Base-by-base conservation (phyloP, 2,888 invertebrate species). In the Unio pictorum region DNA sequence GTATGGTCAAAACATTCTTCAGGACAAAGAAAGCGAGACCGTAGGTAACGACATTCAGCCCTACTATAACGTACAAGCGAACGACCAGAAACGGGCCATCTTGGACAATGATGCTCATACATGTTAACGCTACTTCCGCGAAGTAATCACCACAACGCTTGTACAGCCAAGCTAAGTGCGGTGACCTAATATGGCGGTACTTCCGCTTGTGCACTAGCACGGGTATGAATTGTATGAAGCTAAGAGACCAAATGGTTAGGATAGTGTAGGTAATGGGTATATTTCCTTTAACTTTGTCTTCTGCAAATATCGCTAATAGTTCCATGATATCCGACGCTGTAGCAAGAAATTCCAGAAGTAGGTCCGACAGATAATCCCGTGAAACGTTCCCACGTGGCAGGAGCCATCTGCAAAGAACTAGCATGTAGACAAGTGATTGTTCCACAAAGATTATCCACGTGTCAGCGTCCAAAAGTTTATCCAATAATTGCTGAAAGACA, bases 51-150 rank as follows among this genome's bases (percentile, higher is more conserved):
- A 86, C 72, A 55, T 94, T 93, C 89, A 95, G 95, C 84, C 95
- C 94, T 4, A 94, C 92, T 71, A 97, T 96, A 62, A 96, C 94
- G 55, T 96, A 92, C 3, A 96, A 92, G 0, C 90, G 83, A 30
- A 84, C 69, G 26, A 64, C 72, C 28, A 84, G 71, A 70, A 84
- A 84, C 11, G 84, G 81, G 3, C 79, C 81, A 62, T 84, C 84
- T 69, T 84, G 84, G 11, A 83, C 65, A 20, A 78, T 61, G 23
- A 81, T 59, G 20, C 74, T 75, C 57, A 68, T 70, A 34, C 67
- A 63, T n/a, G 74, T 72, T 23, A 64, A 67, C 15, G 73, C 67
- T 20, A 76, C 72, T 60, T 76, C 72, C 59, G 72, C 55, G 65
- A 73, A 75, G 23, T 69, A 66, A 34, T 75, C 71, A 0, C 77